Base-by-base conservation (phyloP, 2,113 vertebrate species). In the Apus apus region DNA sequence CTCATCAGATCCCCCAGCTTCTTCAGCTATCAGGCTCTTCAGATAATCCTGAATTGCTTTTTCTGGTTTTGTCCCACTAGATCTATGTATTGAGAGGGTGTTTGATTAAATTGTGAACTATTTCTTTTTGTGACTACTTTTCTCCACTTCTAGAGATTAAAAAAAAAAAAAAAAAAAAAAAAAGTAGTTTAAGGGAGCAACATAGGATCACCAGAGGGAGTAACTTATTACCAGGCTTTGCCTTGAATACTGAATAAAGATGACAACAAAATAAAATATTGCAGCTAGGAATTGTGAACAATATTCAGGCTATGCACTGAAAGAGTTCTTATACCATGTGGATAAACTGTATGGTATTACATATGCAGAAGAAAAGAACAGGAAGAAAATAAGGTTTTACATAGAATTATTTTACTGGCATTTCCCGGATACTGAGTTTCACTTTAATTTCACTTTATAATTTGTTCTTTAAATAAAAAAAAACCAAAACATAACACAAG, bases 1-100 rank as follows among this genome's bases (percentile, higher is more conserved):
- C 7, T 58, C 2, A 19, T 74, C 43, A 30, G n/a, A 46, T 36
- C 9, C 12, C 18, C 0, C 1, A 58, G 20, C 21, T 71, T 51
- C 46, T 80, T 68, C 43, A 57, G 26, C 17, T 68, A 8, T 57
- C 8, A 5, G 38, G 22, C 22, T 76, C 45, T 60, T 15, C n/a
- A 23, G 25, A 29, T 13, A 54, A 13, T 80, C 65, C 40, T 73
- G 30, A 67, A 75, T 46, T 75, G 15, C 3, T 11, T 79, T 61
- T 23, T 50, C 26, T 66, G 0, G 6, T 68, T 89, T 71, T 61
- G 15, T 62, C 29, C 7, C 19, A 57, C 15, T 90, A 32, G 14
- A 3, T 17, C 7, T 9, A 8, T 21, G 13, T 21, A n/a, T 13
- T 58, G 18, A 45, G 34, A 65, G 6, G 29, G 3, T 14, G 16